Percentiles rank a stretch among this genome's conserved stretches.
phyloP scores from a whole-genome alignment of 2,113 vertebrate species.

The Cathartes aura region DNA sequence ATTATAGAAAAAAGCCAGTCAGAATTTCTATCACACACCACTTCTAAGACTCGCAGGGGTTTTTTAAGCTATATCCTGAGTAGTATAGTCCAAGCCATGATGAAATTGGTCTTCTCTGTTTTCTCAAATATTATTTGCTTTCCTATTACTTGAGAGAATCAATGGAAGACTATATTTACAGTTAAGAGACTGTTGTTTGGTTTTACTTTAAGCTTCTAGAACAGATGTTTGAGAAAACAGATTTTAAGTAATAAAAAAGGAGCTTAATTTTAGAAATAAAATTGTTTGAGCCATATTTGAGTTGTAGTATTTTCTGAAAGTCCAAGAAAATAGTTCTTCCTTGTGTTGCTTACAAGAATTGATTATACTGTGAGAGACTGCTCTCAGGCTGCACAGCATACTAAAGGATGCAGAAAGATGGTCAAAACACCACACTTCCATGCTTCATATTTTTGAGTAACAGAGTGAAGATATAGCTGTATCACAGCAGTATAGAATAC shows the following conservation, averaged over 20 bases:
- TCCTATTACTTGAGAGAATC: neutral
- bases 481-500: neutral
- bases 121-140: neutral
- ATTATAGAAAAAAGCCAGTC: neutral
- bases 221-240: neutral
- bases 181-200: neutral
- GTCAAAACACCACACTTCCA: neutral
- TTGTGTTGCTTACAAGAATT: neutral
- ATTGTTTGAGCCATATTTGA: neutral
- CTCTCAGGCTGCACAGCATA: neutral
- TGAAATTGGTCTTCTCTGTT: neutral
- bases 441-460: neutral
- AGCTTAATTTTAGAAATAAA: neutral
- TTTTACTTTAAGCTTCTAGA: neutral
- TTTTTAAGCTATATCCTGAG: neutral
- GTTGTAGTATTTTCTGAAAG: neutral
- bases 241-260: neutral
- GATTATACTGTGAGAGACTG: neutral
- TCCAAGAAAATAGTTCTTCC: neutral
- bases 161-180: neutral
- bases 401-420: neutral
- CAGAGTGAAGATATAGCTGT: neutral
- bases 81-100: neutral
- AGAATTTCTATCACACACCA: neutral
- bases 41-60: neutral